These are phyloP conservation scores for Achlya flavicornis DNA, from an alignment of 2,888 invertebrate genomes.

Conservation along the genomic window DNA sequence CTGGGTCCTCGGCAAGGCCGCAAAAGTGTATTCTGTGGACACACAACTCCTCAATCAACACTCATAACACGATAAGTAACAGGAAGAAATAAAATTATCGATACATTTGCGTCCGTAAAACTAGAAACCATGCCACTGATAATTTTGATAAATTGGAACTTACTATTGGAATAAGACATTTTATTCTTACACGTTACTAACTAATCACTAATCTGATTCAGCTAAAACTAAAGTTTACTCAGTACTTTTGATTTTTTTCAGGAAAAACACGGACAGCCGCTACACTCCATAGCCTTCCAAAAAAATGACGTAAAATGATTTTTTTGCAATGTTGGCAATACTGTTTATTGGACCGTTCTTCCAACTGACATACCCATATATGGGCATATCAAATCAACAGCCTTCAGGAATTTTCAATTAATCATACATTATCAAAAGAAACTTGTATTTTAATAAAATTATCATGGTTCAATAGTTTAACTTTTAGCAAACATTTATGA, in stretches of 20 bases:
- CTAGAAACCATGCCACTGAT: constrained; percentile 46
- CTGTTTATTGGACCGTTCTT: constrained; percentile 28
- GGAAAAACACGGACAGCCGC: constrained; percentile 76
- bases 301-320: constrained; percentile 71
- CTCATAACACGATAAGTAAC: constrained; percentile 31
- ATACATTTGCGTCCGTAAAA: constrained; percentile 32
- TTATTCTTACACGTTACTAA: constrained; percentile 57
- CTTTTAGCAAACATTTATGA: no score
- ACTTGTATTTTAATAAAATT: no score
- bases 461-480: no score
- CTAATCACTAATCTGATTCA: constrained; percentile 54
- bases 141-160: constrained; percentile 51
- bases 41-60: constrained; percentile 40
- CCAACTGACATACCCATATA: constrained; percentile 66
- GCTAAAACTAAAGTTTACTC: constrained; percentile 53
- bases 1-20: constrained; percentile 96
- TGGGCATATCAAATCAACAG: constrained; percentile 41
- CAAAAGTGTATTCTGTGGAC: constrained; percentile 92
- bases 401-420: not conserved
- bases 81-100: constrained; percentile 35
- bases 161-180: constrained; percentile 81
- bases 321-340: constrained; percentile 56
- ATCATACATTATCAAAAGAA: not conserved
- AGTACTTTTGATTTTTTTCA: constrained; percentile 69
- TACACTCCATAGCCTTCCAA: constrained; percentile 65